Percentiles rank a stretch among this genome's conserved stretches.
These are phyloP conservation scores for Siniperca chuatsi DNA, from an alignment of 2,113 vertebrate species.

Conservation along the genomic window DNA sequence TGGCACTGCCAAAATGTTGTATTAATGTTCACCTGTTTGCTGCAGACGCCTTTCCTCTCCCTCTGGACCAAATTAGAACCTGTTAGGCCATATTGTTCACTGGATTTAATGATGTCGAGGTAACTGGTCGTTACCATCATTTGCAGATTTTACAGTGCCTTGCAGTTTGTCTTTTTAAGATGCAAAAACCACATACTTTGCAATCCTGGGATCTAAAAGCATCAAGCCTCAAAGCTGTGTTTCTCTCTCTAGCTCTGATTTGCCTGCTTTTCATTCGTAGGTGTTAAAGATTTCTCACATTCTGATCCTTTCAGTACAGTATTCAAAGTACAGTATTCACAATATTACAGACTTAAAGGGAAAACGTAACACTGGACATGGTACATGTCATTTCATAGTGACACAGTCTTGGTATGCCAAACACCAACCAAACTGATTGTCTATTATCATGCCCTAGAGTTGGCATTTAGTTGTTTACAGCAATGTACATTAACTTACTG, in stretches of 20 bases:
- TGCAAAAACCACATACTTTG: slow-evolving; percentile 46
- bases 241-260: slow-evolving; percentile 12
- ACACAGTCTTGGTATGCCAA: slow-evolving; percentile 61
- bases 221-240: slow-evolving; percentile 12
- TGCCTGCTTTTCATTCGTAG: slow-evolving; percentile 27
- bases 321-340: slow-evolving; percentile 34
- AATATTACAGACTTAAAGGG: slow-evolving; percentile 39
- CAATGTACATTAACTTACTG: slow-evolving; percentile 73
- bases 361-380: slow-evolving; percentile 37
- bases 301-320: slow-evolving; percentile 24
- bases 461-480: slow-evolving; percentile 79
- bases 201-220: slow-evolving; percentile 56
- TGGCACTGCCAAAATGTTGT: slow-evolving; percentile 76
- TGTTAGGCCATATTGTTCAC: slow-evolving; percentile 51
- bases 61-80: slow-evolving; percentile 79
- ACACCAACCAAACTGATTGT: slow-evolving; percentile 72
- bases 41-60: slow-evolving; percentile 61
- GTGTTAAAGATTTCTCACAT: not conserved
- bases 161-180: slow-evolving; percentile 72
- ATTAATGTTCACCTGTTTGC: slow-evolving; percentile 56
- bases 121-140: slow-evolving; percentile 71
- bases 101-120: slow-evolving; percentile 77
- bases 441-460: slow-evolving; percentile 47
- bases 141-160: slow-evolving; percentile 83
- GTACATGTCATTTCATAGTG: slow-evolving; percentile 31